Evolutionary conservation across 2,888 invertebrate species (phyloP).

Genomic region (Slavum lentiscoides): DNA sequence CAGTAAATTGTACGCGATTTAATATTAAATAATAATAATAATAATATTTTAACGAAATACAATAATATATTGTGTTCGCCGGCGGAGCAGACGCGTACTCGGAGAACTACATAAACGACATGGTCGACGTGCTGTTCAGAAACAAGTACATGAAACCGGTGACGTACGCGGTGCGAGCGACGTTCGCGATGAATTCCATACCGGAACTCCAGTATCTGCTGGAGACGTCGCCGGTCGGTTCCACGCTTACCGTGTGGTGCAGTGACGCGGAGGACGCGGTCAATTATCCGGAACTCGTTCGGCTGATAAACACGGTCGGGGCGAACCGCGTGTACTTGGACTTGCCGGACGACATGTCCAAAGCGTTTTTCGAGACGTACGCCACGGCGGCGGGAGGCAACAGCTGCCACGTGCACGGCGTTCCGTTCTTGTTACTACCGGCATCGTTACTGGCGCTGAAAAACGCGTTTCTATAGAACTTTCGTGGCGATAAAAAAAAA

Average conservation of each 20-base stretch:
- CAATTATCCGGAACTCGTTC: constrained; percentile 61
- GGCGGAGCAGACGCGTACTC: constrained; percentile 69
- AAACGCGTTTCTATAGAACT: background rate
- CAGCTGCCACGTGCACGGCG: background rate
- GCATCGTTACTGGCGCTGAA: background rate
- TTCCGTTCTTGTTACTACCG: background rate
- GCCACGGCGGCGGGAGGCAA: background rate
- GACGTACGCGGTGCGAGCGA: constrained; percentile 80
- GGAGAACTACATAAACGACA: constrained; percentile 68
- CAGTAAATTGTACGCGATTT: too few relatives aligned
- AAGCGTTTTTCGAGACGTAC: constrained; percentile 61
- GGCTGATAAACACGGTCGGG: constrained; percentile 71
- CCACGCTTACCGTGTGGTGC: constrained; percentile 78
- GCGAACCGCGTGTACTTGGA: constrained; percentile 75
- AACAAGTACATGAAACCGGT: constrained; percentile 69
- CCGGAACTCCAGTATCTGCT: constrained; percentile 67
- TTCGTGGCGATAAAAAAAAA: too few relatives aligned
- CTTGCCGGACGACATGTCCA: constrained; percentile 66
- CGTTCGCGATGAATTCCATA: constrained; percentile 70
- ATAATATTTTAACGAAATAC: too few relatives aligned
- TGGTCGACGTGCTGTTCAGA: constrained; percentile 67
- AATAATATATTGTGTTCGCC: too few relatives aligned
- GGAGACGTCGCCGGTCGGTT: constrained; percentile 60
- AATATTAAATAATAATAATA: too few relatives aligned
- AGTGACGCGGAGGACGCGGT: constrained; percentile 71